Base-by-base conservation (phyloP, 1,140 invertebrate species). In the Micrasema minimum region DNA sequence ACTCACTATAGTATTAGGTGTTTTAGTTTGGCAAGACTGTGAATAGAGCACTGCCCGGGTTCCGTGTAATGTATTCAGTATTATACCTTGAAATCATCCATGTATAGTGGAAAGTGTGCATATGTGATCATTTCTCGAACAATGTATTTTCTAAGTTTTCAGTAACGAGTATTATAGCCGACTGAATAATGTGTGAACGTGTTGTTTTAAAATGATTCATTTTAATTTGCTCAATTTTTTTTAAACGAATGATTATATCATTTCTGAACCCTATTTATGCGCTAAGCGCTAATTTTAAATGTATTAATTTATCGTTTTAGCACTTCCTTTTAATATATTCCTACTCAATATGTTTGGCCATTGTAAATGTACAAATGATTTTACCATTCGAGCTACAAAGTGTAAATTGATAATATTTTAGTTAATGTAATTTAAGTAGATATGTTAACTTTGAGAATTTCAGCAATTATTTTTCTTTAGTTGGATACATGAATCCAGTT, bases 151-250 rank as follows among this genome's bases (percentile, higher is more conserved):
- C 37, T 38, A 41, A 41, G 37, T 59, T 59, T 38, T 59, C 55
- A 59, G 55, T 59, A 59, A 59, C 55, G 20, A 14, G n/a, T 38
- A 38, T 41, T 59, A 59, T 38, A 22, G 55, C 55, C 7, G 55
- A 59, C 26, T 59, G 31, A 59, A 22, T 38, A 59, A 14, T 41
- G 55, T 59, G n/a, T 14, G 16, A 59, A 16, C 9, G 20, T 38
- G 18, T 41, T 59, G 20, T 38, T 9, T 41, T 37, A 38, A 38
- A 38, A 37, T 59, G 51, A 23, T 31, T 55, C 10, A 59, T 59
- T 59, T 41, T 59, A 14, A 59, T 41, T 51, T 59, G 55, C 55
- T 59, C 55, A 59, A 59, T 59, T 59, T 51, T 22, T 51, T 51
- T 48, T 48, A 16, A 51, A 51, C 26, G 26, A 31, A 50, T 50